A percentile compares a stretch with the other conserved stretches of the same genome.
Evolutionary conservation across 2,888 invertebrate genomes (phyloP).

Genomic region (Ornithoptera alexandrae): DNA sequence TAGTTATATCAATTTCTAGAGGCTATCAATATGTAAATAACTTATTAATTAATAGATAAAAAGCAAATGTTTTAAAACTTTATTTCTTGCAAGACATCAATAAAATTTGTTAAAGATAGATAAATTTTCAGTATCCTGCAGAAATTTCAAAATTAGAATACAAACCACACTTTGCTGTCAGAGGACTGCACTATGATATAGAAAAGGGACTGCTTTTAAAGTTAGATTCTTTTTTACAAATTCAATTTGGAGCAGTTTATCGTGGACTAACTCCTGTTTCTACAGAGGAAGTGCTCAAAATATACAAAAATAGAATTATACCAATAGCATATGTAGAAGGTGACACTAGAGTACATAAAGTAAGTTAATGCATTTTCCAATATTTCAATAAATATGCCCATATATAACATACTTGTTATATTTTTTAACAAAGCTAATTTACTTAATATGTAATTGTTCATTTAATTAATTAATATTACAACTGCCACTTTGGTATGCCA

Average conservation of each 20-base stretch:
- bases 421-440: too few relatives aligned
- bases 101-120: not conserved
- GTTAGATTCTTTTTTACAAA: constrained; percentile 97
- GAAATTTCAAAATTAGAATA: constrained; percentile 90
- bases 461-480: too few relatives aligned
- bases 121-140: constrained; percentile 88
- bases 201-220: constrained; percentile 96
- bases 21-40: not conserved
- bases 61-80: not conserved
- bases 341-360: constrained; percentile 84
- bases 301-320: constrained; percentile 92
- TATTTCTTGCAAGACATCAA: not conserved
- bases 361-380: constrained; percentile 56
- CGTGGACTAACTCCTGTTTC: constrained; percentile 89
- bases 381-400: not conserved
- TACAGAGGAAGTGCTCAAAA: constrained; percentile 89
- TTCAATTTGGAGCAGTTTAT: constrained; percentile 96
- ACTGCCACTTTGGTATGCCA: too few relatives aligned
- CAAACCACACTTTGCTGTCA: constrained; percentile 95
- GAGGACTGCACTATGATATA: constrained; percentile 99
- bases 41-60: too few relatives aligned
- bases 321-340: constrained; percentile 94
- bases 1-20: not conserved
- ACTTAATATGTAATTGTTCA: too few relatives aligned
- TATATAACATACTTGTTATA: too few relatives aligned